Base-by-base conservation (phyloP, 2,797 vertebrate species). In the Enteromius unitaeniatus region DNA sequence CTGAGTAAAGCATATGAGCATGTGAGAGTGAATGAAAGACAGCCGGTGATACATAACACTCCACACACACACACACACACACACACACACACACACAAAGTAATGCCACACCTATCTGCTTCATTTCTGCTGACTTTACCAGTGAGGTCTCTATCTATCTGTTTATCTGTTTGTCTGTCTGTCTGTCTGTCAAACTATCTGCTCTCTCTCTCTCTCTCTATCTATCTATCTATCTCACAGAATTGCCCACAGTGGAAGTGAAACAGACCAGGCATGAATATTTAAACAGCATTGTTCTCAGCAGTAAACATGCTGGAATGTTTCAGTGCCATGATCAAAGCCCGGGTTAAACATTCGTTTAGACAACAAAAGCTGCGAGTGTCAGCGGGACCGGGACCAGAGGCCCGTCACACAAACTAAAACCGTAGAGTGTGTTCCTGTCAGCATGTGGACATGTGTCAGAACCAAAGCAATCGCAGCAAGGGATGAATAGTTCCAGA, bases 251-350 rank as follows among this genome's bases (percentile, higher is more conserved):
- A n/a, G 31, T 70, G 47, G 69, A 47, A 40, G 3, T 3, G 72
- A 34, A 84, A 84, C 60, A 49, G 45, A 55, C 10, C 2, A 69
- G 70, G 84, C 88, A 87, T 87, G 83, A 88, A 87, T 78, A 31
- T 80, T 67, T 73, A 77, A 74, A 88, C 84, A 84, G 82, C 84
- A 87, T 92, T 89, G 89, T 81, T 87, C 85, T n/a, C 60, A 75
- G 88, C 84, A 84, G 19, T 90, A 91, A 93, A 93, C 89, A 91
- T 92, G 91, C 90, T 87, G 87, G 91, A 91, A 90, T 91, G 92
- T 91, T 90, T 92, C 90, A 84, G 65, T 40, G 75, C 76, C 4
- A 23, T 58, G 86, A 91, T 93, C 90, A 92, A 92, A 93, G 87
- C 72, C 73, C 26, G 53, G 84, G 58, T 65, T 45, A 74, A 84